phyloP scores from a whole-genome alignment of 2,888 invertebrate species.

The Philhelius pedissequus region DNA sequence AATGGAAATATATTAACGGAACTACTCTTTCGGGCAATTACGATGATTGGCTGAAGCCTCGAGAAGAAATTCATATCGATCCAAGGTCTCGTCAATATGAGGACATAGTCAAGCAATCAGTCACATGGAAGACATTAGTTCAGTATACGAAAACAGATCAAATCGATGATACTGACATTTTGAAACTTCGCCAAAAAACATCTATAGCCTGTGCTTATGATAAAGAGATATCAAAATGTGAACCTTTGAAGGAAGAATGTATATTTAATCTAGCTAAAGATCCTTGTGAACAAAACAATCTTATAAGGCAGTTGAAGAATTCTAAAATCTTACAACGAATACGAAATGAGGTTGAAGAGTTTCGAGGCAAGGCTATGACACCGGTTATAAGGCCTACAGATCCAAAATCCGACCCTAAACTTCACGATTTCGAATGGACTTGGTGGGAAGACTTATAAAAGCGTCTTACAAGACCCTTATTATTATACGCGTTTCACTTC shows the following conservation, averaged over 20 bases:
- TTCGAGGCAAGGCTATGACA: slow-evolving; percentile 77
- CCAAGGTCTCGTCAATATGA: slow-evolving; percentile 58
- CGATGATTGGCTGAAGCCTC: slow-evolving; percentile 68
- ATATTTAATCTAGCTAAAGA: slow-evolving; percentile 80
- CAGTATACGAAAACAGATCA: not conserved
- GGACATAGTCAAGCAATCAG: slow-evolving; percentile 43
- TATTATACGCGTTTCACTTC: too few relatives aligned
- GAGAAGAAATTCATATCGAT: slow-evolving; percentile 54
- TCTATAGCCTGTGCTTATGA: slow-evolving; percentile 70
- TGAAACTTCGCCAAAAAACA: slow-evolving; percentile 70
- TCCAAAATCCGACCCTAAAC: slow-evolving; percentile 80
- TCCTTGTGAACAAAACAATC: slow-evolving; percentile 80
- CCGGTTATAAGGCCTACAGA: slow-evolving; percentile 80
- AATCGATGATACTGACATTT: slow-evolving; percentile 79
- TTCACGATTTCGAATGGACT: slow-evolving; percentile 82
- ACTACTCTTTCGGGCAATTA: slow-evolving; percentile 63
- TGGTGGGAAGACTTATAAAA: slow-evolving; percentile 80
- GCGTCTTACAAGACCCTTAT: too few relatives aligned
- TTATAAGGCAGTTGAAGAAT: slow-evolving; percentile 71
- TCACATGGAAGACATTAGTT: slow-evolving; percentile 51
- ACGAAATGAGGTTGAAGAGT: slow-evolving; percentile 78
- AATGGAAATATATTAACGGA: slow-evolving; percentile 71
- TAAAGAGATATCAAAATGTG: slow-evolving; percentile 72
- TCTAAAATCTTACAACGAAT: slow-evolving; percentile 73
- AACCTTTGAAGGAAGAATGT: slow-evolving; percentile 76